phyloP scores from a whole-genome alignment of 2,888 invertebrate species.

The Epirrita christyi region DNA sequence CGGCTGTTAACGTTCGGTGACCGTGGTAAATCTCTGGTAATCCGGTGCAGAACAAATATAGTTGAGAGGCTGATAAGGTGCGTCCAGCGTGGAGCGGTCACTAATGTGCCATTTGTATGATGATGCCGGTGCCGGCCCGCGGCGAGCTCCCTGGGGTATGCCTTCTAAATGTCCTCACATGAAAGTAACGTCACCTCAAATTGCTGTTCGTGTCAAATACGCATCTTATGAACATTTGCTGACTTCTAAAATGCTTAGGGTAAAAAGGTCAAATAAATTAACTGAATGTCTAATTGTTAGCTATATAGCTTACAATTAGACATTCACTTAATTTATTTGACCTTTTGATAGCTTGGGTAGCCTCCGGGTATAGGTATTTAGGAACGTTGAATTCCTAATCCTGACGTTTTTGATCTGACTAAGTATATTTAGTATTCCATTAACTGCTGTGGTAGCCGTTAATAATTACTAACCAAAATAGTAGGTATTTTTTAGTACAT shows the following conservation, averaged over 20 bases:
- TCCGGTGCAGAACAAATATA: conserved; percentile 81
- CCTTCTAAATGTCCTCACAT: conserved; percentile 55
- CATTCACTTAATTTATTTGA: too few species aligned
- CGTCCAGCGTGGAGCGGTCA: conserved; percentile 68
- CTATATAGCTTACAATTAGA: too few species aligned
- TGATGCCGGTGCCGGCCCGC: conserved; percentile 65
- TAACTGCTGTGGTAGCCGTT: too few species aligned
- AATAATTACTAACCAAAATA: too few species aligned
- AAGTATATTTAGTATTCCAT: too few species aligned
- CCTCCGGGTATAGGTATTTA: too few species aligned
- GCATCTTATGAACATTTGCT: conserved; percentile 36
- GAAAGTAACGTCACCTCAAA: conserved; percentile 47
- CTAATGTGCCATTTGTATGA: conserved; percentile 83
- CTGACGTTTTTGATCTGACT: too few species aligned
- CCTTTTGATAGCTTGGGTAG: too few species aligned
- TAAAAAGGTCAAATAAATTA: conserved; percentile 24
- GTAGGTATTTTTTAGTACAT: too few species aligned
- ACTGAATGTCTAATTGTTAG: conserved; percentile 7
- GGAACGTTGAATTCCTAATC: too few species aligned
- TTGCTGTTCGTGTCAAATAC: conserved; percentile 40
- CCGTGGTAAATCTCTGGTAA: conserved; percentile 82
- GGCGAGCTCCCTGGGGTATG: conserved; percentile 43
- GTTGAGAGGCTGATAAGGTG: conserved; percentile 81
- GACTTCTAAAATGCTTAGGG: conserved; percentile 24
- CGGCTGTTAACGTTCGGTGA: conserved; percentile 73